phyloP scores from a whole-genome alignment of 2,797 vertebrate genomes.

The Enteromius argenteus region DNA sequence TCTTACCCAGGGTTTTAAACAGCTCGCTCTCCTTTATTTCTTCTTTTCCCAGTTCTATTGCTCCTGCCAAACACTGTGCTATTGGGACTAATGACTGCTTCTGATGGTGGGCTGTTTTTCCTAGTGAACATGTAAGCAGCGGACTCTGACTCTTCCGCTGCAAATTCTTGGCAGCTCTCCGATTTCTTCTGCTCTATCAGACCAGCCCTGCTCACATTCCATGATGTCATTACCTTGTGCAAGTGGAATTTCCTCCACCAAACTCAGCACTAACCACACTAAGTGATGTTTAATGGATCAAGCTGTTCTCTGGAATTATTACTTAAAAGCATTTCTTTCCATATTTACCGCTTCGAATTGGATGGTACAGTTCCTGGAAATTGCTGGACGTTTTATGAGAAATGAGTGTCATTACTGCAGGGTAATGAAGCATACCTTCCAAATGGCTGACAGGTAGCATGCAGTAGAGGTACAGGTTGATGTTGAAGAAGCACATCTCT shows the following conservation, averaged over 20 bases:
- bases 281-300: constrained; percentile 34
- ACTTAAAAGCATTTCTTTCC: constrained; percentile 44
- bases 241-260: constrained; percentile 47
- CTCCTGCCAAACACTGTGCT: constrained; percentile 2
- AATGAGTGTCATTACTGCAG: constrained; percentile 40
- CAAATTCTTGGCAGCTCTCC: constrained; percentile 37
- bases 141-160: not conserved
- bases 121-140: constrained; percentile 8
- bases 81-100: constrained; percentile 8
- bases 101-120: constrained; percentile 1
- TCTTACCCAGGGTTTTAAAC: not conserved
- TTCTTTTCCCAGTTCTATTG: not conserved
- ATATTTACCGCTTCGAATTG: constrained; percentile 41
- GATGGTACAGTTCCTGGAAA: constrained; percentile 31
- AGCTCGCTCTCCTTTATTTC: not conserved
- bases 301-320: constrained; percentile 23
- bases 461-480: constrained; percentile 58
- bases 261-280: constrained; percentile 17
- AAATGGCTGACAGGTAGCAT: constrained; percentile 51
- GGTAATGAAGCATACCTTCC: constrained; percentile 46
- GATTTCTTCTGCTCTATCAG: constrained; percentile 14
- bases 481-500: not conserved
- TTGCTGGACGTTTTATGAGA: constrained; percentile 2
- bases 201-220: constrained; percentile 40
- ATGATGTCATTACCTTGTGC: constrained; percentile 47